Base-by-base conservation (phyloP, 2,797 vertebrate species). In the Neosalanx taihuensis region DNA sequence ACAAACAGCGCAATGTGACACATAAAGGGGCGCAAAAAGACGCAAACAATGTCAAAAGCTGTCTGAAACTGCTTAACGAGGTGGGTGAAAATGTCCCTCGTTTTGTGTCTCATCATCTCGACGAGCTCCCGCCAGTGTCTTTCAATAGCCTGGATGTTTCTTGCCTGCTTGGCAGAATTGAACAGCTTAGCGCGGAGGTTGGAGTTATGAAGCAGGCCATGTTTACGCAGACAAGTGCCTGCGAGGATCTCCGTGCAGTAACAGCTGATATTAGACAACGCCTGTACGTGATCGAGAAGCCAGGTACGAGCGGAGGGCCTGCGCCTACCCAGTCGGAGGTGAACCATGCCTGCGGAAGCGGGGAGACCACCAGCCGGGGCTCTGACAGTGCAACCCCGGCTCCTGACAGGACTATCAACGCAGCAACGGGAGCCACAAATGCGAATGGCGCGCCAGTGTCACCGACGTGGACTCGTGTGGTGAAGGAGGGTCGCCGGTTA, bases 21-120 rank as follows among this genome's bases (percentile, higher is more conserved):
- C 73, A 75, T 10, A 74, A n/a, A 59, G 60, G 41, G 49, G 41
- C n/a, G 17, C 72, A 64, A 64, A 74, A 74, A 65, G 61, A 70
- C 49, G 13, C 3, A 18, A 71, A 75, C 18, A 70, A 75, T 9
- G n/a, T 75, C 9, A 70, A 70, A 30, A 75, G 68, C 18, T 71
- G 51, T 51, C 29, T 75, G 3, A 30, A 20, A 49, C 30, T 59
- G 31, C 56, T 73, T 59, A 75, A 75, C 35, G 56, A 75, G 51
- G 46, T 12, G n/a, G 67, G 73, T 29, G 67, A 75, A 64, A 71
- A 73, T 17, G 56, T 73, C 9, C 65, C 72, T 68, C 18, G 35
- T 3, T 70, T 75, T 70, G 20, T 64, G 57, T 72, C 59, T 30
- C 61, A 72, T 49, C 3, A 72, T 6, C 26, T 72, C 5, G 74